Conservation (phyloP, 2,888 invertebrate species). For the Pherbina coryleti region DNA sequence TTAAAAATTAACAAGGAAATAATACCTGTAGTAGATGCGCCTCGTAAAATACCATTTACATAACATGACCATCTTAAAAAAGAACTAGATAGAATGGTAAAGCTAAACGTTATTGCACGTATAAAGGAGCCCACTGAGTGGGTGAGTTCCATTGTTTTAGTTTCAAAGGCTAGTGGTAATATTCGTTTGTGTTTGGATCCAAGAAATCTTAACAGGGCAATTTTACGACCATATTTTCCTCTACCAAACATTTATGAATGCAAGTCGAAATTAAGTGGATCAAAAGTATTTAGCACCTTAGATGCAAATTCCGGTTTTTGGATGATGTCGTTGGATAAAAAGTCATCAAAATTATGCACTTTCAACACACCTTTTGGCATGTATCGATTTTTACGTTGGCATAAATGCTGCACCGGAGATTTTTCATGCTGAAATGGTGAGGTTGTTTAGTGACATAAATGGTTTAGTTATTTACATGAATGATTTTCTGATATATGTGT, state of each 20-base stretch:
- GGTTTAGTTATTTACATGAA: conserved; percentile 44
- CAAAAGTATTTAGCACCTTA: conserved; percentile 38
- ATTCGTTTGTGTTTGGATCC: conserved; percentile 44
- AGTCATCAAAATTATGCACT: conserved; percentile 49
- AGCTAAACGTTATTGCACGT: too few relatives aligned
- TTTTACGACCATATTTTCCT: conserved; percentile 37
- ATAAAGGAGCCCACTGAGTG: too few relatives aligned
- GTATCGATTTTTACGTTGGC: conserved; percentile 45
- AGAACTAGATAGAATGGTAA: too few relatives aligned
- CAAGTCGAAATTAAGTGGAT: conserved; percentile 34
- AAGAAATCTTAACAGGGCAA: conserved; percentile 44
- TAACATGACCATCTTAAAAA: too few relatives aligned
- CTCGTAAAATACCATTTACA: conserved; percentile 35
- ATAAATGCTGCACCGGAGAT: conserved; percentile 45
- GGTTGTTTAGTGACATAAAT: conserved; percentile 39
- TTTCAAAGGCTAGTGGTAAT: conserved; percentile 45
- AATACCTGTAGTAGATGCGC: conserved; percentile 30
- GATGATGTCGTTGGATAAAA: too few relatives aligned
- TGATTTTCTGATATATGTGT: conserved; percentile 44
- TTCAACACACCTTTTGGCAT: conserved; percentile 51
- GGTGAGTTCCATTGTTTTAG: too few relatives aligned
- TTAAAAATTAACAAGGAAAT: conserved; percentile 25
- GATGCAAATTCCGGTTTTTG: conserved; percentile 46
- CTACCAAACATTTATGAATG: conserved; percentile 42
- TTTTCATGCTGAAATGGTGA: conserved; percentile 43